A percentile compares a stretch with the other conserved stretches of the same genome.
Conservation (phyloP, 2,888 invertebrate genomes). For the Acanthacorydalis orientalis region DNA sequence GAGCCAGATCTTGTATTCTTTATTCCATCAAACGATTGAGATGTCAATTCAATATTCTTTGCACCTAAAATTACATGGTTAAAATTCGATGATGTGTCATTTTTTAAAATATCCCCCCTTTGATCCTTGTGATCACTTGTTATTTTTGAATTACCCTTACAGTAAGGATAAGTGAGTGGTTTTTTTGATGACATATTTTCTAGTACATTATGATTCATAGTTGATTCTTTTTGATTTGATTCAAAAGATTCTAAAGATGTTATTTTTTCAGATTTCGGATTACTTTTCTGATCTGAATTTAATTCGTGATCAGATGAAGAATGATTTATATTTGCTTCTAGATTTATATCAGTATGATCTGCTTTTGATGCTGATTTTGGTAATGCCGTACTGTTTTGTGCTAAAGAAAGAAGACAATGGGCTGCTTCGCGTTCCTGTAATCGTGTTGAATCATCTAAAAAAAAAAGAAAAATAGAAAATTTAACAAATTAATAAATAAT, state of each 20-base stretch:
- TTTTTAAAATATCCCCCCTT: slow-evolving; percentile 3
- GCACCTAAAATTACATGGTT: slow-evolving; percentile 4
- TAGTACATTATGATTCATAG: slow-evolving; percentile 16
- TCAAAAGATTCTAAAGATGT: slow-evolving; percentile 8
- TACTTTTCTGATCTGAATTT: not conserved
- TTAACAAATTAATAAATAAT: slow-evolving; percentile 4
- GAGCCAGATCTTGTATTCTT: not conserved
- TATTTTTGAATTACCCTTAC: slow-evolving; percentile 25
- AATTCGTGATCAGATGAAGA: slow-evolving; percentile 8
- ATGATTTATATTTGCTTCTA: slow-evolving; percentile 8
- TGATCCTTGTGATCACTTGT: slow-evolving; percentile 6
- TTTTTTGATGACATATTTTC: slow-evolving; percentile 34
- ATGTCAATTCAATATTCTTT: slow-evolving; percentile 2
- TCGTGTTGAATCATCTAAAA: slow-evolving; percentile 50
- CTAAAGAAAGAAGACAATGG: slow-evolving; percentile 59
- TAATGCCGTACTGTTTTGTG: slow-evolving; percentile 30
- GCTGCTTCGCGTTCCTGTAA: slow-evolving; percentile 75
- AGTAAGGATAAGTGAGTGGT: slow-evolving; percentile 53
- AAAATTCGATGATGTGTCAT: slow-evolving; percentile 1
- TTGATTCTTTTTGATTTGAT: slow-evolving; percentile 8
- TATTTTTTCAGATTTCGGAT: slow-evolving; percentile 9
- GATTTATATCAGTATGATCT: not conserved
- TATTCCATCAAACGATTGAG: not conserved
- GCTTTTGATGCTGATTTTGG: slow-evolving; percentile 1
- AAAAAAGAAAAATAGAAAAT: slow-evolving; percentile 25